These are phyloP conservation scores for Lepilemur septentrionalis DNA, from an alignment of 2,797 vertebrate species.

Conservation along the genomic window DNA sequence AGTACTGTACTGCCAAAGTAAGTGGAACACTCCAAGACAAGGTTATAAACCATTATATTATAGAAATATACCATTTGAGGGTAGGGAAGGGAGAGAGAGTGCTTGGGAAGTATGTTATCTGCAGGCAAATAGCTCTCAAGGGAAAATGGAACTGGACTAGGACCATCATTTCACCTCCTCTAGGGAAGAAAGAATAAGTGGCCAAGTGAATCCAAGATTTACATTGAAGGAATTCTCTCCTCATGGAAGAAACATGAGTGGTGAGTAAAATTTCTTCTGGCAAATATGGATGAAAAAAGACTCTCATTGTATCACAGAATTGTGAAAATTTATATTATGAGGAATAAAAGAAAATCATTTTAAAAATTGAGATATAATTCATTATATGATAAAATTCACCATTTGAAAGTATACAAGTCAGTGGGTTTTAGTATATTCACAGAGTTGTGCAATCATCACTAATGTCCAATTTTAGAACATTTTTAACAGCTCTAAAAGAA, in stretches of 20 bases:
- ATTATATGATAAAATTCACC: not conserved
- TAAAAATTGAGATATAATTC: not conserved
- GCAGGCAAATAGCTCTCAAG: not conserved
- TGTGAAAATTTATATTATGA: not conserved
- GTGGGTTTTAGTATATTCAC: not conserved
- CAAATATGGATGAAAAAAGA: not conserved
- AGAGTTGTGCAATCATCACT: not conserved
- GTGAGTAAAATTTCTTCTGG: not conserved
- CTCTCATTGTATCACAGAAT: not conserved
- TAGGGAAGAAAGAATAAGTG: not conserved
- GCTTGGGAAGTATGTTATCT: not conserved
- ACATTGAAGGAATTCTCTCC: not conserved
- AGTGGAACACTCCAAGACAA: not conserved
- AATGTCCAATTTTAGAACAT: not conserved
- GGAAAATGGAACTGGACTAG: not conserved
- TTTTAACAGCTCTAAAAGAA: not conserved
- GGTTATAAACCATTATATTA: not conserved
- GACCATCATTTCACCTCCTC: not conserved
- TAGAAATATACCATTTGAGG: not conserved
- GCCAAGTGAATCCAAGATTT: not conserved
- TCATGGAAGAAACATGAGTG: not conserved
- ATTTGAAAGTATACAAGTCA: not conserved
- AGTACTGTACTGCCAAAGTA: not conserved
- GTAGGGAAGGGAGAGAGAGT: not conserved
- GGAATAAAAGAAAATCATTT: not conserved